Conservation (phyloP, 1,140 invertebrate genomes). For the Physella acuta region DNA sequence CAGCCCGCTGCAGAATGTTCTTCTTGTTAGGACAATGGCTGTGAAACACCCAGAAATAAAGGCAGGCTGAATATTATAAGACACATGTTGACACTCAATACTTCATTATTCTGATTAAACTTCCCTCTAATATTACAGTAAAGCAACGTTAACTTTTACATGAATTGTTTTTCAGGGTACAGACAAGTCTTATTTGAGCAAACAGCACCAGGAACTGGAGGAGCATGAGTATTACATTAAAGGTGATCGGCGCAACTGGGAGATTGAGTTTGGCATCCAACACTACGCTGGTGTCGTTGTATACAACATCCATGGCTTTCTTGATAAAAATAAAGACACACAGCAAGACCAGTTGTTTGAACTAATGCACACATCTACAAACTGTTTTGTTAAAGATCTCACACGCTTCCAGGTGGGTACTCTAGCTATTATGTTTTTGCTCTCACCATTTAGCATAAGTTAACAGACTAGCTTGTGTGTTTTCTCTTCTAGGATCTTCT, state of each 20-base stretch:
- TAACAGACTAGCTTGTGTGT: no score
- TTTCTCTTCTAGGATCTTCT: constrained; percentile 62
- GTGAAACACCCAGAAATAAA: no score
- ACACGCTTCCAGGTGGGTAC: constrained; percentile 76
- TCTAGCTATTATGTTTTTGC: neutral
- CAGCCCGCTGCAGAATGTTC: no score
- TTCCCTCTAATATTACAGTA: no score
- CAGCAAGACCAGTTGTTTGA: constrained; percentile 95
- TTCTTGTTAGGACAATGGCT: no score
- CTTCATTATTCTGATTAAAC: no score
- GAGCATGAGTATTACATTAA: constrained; percentile 84
- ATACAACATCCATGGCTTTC: constrained; percentile 91
- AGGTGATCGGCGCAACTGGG: constrained; percentile 64
- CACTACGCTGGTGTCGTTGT: constrained; percentile 98
- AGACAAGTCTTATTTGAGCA: constrained; percentile 81
- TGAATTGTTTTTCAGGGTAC: constrained; percentile 68
- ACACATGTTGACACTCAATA: no score
- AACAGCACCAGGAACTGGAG: constrained; percentile 87
- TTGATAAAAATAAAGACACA: constrained; percentile 99
- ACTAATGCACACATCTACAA: constrained; percentile 81
- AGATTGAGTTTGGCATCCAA: constrained; percentile 94
- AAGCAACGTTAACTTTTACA: neutral
- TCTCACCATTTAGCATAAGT: neutral
- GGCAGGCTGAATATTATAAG: no score
- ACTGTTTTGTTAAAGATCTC: constrained; percentile 86